Percentiles rank a stretch among this genome's conserved stretches.
Evolutionary conservation across 2,888 invertebrate genomes (phyloP).

Genomic region (Caenorhabditis zanzibari): DNA sequence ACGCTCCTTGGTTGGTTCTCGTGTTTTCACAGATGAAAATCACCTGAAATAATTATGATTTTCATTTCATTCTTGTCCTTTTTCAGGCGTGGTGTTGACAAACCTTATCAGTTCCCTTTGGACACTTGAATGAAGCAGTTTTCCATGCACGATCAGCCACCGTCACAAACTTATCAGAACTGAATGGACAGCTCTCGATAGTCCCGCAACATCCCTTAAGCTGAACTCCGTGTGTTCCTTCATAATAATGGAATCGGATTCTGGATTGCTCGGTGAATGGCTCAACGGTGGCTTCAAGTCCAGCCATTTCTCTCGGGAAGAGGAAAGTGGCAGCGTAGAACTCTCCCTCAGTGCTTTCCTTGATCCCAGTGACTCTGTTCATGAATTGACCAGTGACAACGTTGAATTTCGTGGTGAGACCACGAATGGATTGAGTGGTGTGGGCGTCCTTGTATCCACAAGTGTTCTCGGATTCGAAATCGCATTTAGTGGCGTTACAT

Average conservation of each 20-base stretch:
- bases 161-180: slow-evolving; percentile 82
- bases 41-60: slow-evolving; percentile 71
- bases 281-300: slow-evolving; percentile 76
- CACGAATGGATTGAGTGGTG: slow-evolving; percentile 80
- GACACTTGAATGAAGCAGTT: slow-evolving; percentile 81
- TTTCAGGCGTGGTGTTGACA: neutral
- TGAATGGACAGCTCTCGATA: slow-evolving; percentile 78
- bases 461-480: slow-evolving; percentile 79
- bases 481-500: slow-evolving; percentile 79
- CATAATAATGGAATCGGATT: slow-evolving; percentile 82
- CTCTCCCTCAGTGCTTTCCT: slow-evolving; percentile 80
- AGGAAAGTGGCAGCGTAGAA: slow-evolving; percentile 83
- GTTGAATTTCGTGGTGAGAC: slow-evolving; percentile 82
- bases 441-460: slow-evolving; percentile 81
- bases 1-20: slow-evolving; percentile 83
- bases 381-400: slow-evolving; percentile 83
- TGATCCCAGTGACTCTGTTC: slow-evolving; percentile 83
- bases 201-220: slow-evolving; percentile 79
- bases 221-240: slow-evolving; percentile 83
- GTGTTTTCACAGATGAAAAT: slow-evolving; percentile 83
- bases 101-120: slow-evolving; percentile 81
- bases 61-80: neutral
- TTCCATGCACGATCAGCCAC: slow-evolving; percentile 83
- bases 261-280: slow-evolving; percentile 77
- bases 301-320: slow-evolving; percentile 82